Evolutionary conservation across 2,113 vertebrate species (phyloP), one percentile per base, ranked within the genome.

Genomic region (Pachycephala philippinensis): DNA sequence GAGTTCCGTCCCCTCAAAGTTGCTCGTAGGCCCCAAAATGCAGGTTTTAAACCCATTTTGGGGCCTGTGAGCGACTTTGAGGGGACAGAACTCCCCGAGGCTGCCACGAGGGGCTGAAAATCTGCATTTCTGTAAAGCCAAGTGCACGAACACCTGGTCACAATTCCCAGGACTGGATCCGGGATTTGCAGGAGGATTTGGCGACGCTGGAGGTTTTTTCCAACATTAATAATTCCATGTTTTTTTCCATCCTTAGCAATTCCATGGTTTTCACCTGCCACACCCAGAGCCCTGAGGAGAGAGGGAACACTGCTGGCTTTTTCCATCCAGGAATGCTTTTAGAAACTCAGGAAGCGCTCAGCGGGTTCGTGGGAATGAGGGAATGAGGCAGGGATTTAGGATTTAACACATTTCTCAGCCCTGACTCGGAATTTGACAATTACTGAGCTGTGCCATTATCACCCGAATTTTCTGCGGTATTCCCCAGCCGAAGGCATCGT

Each of bases 11-110:
- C 37, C 35, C 64, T 65, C n/a, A 4, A 5, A 78, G 19, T 9
- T 2, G 0, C 10, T 50, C 4, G 0, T 0, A 4, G 10, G 16
- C 23, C 70, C 61, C 66, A 18, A n/a, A 23, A 49, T 2, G 14
- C 56, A 35, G 56, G 16, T 59, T 59, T 59, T 35, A 35, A 59
- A 15, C n/a, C 56, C n/a, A 26, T 59, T 59, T 59, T 37, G 57
- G 57, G 54, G 13, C 6, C 33, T n/a, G 6, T 10, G 21, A 57
- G 13, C 5, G 13, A n/a, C 33, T 21, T 9, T 23, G 54, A 33
- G 21, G 31, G 54, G 54, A 22, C 21, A 21, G 57, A 26, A 17
- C n/a, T 37, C 57, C n/a, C 57, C 3, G 15, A 7, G 57, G n/a
- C 57, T 12, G n/a, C 57, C 15, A 8, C 23, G n/a, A 26, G 3